phyloP scores from a whole-genome alignment of 2,888 invertebrate species.

The Mythimna pallens region DNA sequence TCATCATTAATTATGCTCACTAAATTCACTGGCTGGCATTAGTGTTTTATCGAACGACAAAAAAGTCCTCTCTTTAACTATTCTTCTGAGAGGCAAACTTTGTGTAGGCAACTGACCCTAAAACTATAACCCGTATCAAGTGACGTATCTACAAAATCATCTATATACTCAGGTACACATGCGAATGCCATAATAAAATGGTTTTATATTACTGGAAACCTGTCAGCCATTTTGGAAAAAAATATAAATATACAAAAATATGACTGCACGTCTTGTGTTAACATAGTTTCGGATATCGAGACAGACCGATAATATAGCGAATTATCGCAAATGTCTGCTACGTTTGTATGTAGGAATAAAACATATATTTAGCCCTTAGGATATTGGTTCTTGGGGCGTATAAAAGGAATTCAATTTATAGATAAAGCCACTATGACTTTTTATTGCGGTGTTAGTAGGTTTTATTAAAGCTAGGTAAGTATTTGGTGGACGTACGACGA shows the following conservation, averaged over 20 bases:
- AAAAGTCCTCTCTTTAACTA: not conserved
- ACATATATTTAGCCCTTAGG: constrained; percentile 13
- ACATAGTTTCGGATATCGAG: constrained; percentile 34
- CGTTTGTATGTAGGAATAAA: constrained; percentile 5
- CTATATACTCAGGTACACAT: constrained; percentile 60
- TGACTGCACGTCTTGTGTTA: constrained; percentile 35
- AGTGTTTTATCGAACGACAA: too few relatives aligned
- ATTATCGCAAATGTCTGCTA: constrained; percentile 18
- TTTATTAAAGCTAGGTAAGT: not conserved
- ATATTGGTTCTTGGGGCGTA: constrained; percentile 25
- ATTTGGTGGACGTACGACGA: too few relatives aligned
- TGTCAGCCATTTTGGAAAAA: constrained; percentile 52
- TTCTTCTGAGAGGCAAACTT: not conserved
- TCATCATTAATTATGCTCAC: not conserved
- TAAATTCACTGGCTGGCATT: not conserved
- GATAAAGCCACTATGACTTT: not conserved
- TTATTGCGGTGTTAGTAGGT: not conserved
- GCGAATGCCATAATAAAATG: constrained; percentile 71
- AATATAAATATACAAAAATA: constrained; percentile 59
- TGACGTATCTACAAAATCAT: constrained; percentile 58
- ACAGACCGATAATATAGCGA: constrained; percentile 20
- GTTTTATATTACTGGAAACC: constrained; percentile 68
- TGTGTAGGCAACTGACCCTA: constrained; percentile 21
- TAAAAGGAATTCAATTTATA: constrained; percentile 18
- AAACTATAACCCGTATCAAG: not conserved